phyloP scores from a whole-genome alignment of 2,797 vertebrate genomes.

The Silurus aristotelis region DNA sequence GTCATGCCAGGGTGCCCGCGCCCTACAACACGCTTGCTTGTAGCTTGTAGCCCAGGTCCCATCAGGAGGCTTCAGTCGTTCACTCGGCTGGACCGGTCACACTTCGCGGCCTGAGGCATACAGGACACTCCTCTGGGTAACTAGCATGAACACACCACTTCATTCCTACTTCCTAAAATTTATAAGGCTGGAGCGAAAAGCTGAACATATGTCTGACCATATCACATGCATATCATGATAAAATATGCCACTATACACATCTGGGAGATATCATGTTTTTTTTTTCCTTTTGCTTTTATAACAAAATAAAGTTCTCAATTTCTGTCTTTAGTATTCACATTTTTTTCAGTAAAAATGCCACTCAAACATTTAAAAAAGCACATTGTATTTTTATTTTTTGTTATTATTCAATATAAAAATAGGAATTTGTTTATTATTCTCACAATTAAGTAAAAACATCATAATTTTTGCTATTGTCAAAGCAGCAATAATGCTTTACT shows the following conservation, averaged over 20 bases:
- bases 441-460: not conserved
- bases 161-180: slow-evolving; percentile 1
- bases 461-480: not conserved
- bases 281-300: too few relatives aligned
- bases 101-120: slow-evolving; percentile 29
- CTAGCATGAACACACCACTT: slow-evolving; percentile 18
- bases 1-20: slow-evolving; percentile 36
- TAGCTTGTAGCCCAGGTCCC: slow-evolving; percentile 42
- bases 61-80: slow-evolving; percentile 42
- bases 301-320: too few relatives aligned
- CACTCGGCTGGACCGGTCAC: slow-evolving; percentile 46
- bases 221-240: not conserved
- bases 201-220: not conserved
- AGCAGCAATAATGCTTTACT: not conserved
- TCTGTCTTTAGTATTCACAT: not conserved
- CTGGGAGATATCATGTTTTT: not conserved
- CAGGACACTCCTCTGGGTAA: slow-evolving; percentile 35
- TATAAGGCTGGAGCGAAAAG: not conserved
- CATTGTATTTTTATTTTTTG: not conserved
- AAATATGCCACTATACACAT: not conserved
- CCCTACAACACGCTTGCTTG: slow-evolving; percentile 36
- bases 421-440: not conserved
- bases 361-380: not conserved
- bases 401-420: not conserved
- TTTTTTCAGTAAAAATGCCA: not conserved